Percentiles rank a stretch among this genome's conserved stretches.
phyloP scores from a whole-genome alignment of 2,888 invertebrate genomes.

The Argyresthia albistria region DNA sequence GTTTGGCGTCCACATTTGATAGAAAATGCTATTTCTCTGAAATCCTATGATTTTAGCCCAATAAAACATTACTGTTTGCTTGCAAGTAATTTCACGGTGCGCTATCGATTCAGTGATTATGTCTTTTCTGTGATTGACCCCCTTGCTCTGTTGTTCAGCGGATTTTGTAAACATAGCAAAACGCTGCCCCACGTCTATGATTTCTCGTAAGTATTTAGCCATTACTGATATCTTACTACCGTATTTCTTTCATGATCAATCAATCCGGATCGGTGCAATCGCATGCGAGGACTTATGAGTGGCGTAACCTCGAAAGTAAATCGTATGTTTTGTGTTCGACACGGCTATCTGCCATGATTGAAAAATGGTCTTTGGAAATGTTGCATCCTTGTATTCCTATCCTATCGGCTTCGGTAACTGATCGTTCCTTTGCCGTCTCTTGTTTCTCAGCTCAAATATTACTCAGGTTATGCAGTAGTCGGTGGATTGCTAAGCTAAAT shows the following conservation, averaged over 20 bases:
- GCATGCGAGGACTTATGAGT: too few species aligned
- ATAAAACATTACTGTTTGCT: slow-evolving; percentile 29
- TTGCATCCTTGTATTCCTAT: too few species aligned
- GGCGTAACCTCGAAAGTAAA: slow-evolving; percentile 37
- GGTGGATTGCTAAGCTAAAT: too few species aligned
- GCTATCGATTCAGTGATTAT: slow-evolving; percentile 41
- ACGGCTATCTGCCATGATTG: not conserved
- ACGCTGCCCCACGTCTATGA: slow-evolving; percentile 69
- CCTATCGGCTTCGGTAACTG: too few species aligned
- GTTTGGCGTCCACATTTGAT: slow-evolving; percentile 65
- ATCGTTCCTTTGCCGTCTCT: too few species aligned
- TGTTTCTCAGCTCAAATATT: too few species aligned
- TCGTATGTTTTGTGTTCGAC: slow-evolving; percentile 11
- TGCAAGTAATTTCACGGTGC: slow-evolving; percentile 40
- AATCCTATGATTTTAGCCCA: slow-evolving; percentile 62
- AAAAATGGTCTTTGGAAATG: not conserved
- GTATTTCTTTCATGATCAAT: too few species aligned
- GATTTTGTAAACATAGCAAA: slow-evolving; percentile 67
- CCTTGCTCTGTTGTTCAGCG: slow-evolving; percentile 39
- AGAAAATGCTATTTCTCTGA: slow-evolving; percentile 38
- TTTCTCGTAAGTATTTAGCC: slow-evolving; percentile 65
- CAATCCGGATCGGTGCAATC: too few species aligned
- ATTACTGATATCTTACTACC: slow-evolving; percentile 26
- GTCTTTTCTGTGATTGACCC: slow-evolving; percentile 47
- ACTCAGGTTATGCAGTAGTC: too few species aligned